Percentiles rank a stretch among this genome's conserved stretches.
These are phyloP conservation scores for Coptodon bakossiorum DNA, from an alignment of 2,113 vertebrate species.

Conservation along the genomic window DNA sequence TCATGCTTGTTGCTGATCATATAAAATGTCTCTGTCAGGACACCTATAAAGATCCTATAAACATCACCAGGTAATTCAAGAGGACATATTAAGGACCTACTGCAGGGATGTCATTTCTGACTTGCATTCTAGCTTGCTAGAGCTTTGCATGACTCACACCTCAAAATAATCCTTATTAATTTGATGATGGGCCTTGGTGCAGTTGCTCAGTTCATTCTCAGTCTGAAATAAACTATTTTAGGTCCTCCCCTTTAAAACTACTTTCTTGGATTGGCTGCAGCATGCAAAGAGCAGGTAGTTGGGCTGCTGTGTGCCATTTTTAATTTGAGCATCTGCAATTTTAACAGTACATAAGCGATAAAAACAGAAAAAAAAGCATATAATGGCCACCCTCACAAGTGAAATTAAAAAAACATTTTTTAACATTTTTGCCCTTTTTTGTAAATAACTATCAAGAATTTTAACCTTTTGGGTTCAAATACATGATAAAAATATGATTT, in stretches of 20 bases:
- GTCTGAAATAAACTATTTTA: not conserved
- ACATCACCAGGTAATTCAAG: not conserved
- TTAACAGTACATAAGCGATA: fast-evolving
- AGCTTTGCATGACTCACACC: not conserved
- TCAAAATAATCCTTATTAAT: not conserved
- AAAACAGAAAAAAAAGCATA: fast-evolving
- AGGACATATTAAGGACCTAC: not conserved
- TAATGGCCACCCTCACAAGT: not conserved
- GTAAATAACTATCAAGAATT: not conserved
- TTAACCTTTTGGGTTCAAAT: not conserved
- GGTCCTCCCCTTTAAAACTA: not conserved
- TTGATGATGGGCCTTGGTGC: not conserved
- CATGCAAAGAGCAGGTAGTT: not conserved
- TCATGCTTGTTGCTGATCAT: not conserved
- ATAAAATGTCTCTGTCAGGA: not conserved
- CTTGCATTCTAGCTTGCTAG: not conserved
- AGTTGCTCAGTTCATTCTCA: not conserved
- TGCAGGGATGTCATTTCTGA: not conserved
- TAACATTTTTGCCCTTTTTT: not conserved
- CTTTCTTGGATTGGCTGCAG: not conserved
- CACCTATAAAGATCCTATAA: not conserved
- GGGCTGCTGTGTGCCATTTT: not conserved
- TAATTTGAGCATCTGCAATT: not conserved
- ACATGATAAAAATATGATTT: not conserved
- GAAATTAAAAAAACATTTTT: not conserved